Evolutionary conservation across 2,888 invertebrate species (phyloP).

Genomic region (Cheilosia pagana): DNA sequence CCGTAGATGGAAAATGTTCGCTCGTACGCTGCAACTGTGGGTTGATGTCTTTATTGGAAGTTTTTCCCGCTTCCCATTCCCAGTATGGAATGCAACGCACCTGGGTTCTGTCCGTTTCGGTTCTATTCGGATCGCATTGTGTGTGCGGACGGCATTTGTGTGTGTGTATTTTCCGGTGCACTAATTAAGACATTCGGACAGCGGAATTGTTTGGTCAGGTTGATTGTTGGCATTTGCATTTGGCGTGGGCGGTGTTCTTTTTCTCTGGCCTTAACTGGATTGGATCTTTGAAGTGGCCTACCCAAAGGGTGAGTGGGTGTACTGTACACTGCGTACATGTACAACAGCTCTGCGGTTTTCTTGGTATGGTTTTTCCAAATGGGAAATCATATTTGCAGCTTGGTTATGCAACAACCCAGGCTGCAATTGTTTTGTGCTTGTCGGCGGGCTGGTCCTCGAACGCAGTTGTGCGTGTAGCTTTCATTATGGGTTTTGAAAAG

Average conservation of each 20-base stretch:
- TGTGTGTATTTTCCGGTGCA: slow-evolving; percentile 37
- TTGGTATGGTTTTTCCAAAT: no score
- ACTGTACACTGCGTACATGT: neutral
- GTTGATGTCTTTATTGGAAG: slow-evolving; percentile 68
- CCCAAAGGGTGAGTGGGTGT: slow-evolving; percentile 2
- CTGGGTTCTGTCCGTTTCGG: slow-evolving; percentile 54
- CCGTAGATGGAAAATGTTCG: slow-evolving; percentile 44
- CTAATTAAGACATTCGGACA: slow-evolving; percentile 72
- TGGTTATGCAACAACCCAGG: no score
- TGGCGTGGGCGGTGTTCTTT: slow-evolving; percentile 1
- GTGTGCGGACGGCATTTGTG: slow-evolving; percentile 14
- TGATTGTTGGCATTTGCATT: slow-evolving; percentile 60
- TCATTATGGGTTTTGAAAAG: no score
- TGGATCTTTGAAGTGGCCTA: slow-evolving; percentile 1
- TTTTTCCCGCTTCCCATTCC: neutral
- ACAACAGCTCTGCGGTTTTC: no score
- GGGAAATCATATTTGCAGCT: neutral
- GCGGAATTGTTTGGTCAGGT: slow-evolving; percentile 63
- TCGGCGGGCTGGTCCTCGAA: no score
- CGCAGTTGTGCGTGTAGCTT: no score
- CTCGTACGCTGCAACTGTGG: slow-evolving; percentile 27
- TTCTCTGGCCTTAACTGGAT: neutral
- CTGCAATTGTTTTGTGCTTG: no score
- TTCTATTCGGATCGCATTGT: slow-evolving; percentile 17
- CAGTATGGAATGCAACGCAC: slow-evolving; percentile 57